A percentile compares a stretch with the other conserved stretches of the same genome.
Evolutionary conservation across 2,113 vertebrate species (phyloP).

Genomic region (Callithrix jacchus): DNA sequence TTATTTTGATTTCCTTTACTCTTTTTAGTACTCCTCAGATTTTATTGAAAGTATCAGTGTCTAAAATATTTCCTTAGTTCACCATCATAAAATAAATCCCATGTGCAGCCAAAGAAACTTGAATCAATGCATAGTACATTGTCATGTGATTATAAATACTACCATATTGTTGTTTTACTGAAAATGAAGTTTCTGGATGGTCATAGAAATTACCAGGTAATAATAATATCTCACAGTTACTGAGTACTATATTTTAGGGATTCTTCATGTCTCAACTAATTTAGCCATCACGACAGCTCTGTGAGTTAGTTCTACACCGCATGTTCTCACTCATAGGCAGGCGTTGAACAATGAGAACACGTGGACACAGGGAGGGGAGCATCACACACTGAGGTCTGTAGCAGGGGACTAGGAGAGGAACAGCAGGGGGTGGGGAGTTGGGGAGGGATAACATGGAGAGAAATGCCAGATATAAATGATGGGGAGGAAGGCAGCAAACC

Average conservation of each 20-base stretch:
- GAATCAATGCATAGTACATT: background rate
- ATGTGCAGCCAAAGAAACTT: background rate
- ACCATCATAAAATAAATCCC: background rate
- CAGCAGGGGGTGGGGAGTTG: no score
- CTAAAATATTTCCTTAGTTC: background rate
- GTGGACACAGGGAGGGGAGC: no score
- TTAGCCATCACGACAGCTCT: background rate
- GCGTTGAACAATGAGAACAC: no score
- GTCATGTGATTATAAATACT: background rate
- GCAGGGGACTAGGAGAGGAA: no score
- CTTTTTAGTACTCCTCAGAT: background rate
- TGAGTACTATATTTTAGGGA: rapidly evolving
- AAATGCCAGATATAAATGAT: no score
- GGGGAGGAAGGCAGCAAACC: no score
- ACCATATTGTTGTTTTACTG: background rate
- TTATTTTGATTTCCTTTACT: background rate
- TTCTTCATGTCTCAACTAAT: background rate
- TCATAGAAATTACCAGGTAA: background rate
- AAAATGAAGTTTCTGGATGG: background rate
- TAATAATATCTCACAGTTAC: background rate
- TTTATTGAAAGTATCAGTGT: background rate
- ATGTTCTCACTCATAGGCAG: no score
- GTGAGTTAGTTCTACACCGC: background rate
- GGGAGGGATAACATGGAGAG: no score
- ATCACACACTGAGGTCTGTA: no score